Conservation (phyloP, 30 jellyfish, hydroid and myxozoan species). For the Hydractinia symbiolongicarpus region DNA sequence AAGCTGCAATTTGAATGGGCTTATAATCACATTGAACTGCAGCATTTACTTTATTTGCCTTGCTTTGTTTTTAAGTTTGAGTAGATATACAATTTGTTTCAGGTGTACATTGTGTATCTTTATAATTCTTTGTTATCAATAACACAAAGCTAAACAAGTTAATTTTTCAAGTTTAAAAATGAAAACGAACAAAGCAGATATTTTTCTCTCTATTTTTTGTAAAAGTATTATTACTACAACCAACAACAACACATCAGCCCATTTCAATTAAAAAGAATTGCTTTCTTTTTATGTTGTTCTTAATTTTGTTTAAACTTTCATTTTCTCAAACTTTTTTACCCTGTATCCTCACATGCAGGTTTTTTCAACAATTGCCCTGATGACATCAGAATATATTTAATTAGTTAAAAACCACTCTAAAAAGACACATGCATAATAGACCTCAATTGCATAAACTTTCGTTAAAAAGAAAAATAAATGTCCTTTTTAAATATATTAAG, state of each 20-base stretch:
- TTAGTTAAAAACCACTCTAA: not conserved
- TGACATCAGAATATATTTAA: conserved; percentile 10
- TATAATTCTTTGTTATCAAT: no score
- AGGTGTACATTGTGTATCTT: no score
- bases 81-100: no score
- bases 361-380: not conserved
- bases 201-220: not conserved
- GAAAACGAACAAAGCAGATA: not conserved
- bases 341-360: not conserved
- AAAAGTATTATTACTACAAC: conserved; percentile 7
- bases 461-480: not conserved
- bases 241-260: conserved; percentile 18
- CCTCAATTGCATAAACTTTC: not conserved
- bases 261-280: not conserved
- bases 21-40: no score
- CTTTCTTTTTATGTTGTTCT: not conserved
- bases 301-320: not conserved
- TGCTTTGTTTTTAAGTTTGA: no score
- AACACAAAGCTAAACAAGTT: no score
- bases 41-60: no score
- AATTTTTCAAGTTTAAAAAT: no score
- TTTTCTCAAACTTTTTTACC: not conserved
- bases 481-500: not conserved
- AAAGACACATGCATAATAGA: not conserved
- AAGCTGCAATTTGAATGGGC: no score